Percentiles rank a stretch among this genome's conserved stretches.
Evolutionary conservation across 2,113 vertebrate species (phyloP).

Genomic region (Hystrix brachyura): DNA sequence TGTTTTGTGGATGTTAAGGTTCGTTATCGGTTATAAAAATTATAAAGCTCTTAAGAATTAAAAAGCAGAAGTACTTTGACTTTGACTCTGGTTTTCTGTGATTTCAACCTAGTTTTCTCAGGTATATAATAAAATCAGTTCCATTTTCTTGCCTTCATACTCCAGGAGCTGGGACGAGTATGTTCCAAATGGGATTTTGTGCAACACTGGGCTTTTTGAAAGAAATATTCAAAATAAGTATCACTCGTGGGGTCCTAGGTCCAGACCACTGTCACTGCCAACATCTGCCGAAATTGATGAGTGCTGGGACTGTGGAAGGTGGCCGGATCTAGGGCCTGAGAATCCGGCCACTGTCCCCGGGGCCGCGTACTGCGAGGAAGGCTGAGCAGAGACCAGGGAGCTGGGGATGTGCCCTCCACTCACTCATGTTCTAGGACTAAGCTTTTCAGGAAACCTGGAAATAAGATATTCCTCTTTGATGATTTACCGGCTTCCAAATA

Average conservation of each 20-base stretch:
- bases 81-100: neutral
- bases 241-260: neutral
- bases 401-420: accelerated
- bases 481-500: neutral
- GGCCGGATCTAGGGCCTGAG: accelerated
- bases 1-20: neutral
- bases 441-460: neutral
- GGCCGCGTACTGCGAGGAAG: neutral
- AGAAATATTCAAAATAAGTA: neutral
- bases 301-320: no score
- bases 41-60: neutral
- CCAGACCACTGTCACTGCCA: accelerated
- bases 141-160: neutral
- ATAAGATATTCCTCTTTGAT: neutral
- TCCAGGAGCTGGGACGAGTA: neutral
- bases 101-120: neutral
- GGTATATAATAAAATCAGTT: neutral
- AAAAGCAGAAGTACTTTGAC: neutral
- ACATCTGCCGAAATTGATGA: accelerated
- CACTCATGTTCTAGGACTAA: neutral
- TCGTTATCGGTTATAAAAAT: neutral
- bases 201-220: neutral
- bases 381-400: neutral
- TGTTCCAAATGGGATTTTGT: neutral
- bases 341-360: neutral